Evolutionary conservation across 2,797 vertebrate genomes (phyloP), one percentile per base, ranked within the genome.

Genomic region (Parauchenoglanis ngamensis): DNA sequence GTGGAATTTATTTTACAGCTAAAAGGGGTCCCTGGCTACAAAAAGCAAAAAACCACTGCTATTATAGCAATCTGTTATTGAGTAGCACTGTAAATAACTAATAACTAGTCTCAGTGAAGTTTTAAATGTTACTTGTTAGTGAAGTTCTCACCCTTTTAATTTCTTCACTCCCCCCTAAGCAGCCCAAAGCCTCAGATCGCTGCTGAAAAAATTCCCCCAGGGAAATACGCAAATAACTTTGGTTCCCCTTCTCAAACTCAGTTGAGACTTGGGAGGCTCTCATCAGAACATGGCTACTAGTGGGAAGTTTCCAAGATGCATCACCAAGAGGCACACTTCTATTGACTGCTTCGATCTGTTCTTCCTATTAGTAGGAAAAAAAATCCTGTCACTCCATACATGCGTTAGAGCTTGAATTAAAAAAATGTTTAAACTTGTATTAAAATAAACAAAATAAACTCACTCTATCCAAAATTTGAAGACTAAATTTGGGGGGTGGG

Each of bases 101-200:
- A 40, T 28, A 56, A 63, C 11, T 46, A 46, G 7, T 40, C 15
- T n/a, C 21, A 59, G 7, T 85, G 19, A 8, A 82, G 21, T 2
- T 57, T 11, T 61, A 25, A 40, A 68, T 63, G 23, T 52, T 49
- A 46, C 35, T 7, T 44, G 12, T 49, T 7, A 23, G 46, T 76
- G 2, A 0, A 75, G 31, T 12, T 93, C 96, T 91, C 87, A 99
- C 98, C 95, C 98, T 94, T 95, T 97, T 99, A 84, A 98, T 86
- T 85, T 91, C 91, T 83, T 93, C 94, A n/a, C 80, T 76, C 87
- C 91, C 94, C 85, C 97, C 97, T 85, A 99, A 96, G 90, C 97
- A 97, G 80, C 98, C 98, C 40, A 99, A 95, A 86, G 98, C 98
- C 95, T 99, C 98, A 23, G 98, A 99, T 82, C 98, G 96, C 88